Evolutionary conservation across 2,888 invertebrate species (phyloP).

Genomic region (Epirrhoe tristata): DNA sequence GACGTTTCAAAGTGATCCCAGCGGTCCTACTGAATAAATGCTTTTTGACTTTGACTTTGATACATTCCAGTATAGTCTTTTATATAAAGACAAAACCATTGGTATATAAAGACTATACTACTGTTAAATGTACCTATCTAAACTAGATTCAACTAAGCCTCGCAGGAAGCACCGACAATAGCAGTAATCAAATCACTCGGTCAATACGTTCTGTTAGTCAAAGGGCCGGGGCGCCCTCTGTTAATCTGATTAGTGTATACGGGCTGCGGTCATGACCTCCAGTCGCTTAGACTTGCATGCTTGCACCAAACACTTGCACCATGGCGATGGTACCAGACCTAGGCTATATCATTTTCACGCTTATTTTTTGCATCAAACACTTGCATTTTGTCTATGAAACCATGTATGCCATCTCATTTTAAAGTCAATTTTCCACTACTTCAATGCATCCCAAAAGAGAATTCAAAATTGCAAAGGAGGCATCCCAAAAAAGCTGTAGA

Average conservation of each 20-base stretch:
- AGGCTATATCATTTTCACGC: too few species aligned
- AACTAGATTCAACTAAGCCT: slow-evolving; percentile 6
- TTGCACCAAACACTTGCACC: slow-evolving; percentile 3
- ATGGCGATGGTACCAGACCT: background rate
- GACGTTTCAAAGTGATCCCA: too few species aligned
- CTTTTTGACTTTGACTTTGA: too few species aligned
- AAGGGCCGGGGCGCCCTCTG: slow-evolving; percentile 44
- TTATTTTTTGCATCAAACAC: background rate
- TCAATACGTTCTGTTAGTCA: slow-evolving; percentile 34
- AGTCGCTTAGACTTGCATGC: slow-evolving; percentile 9
- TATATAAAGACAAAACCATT: too few species aligned
- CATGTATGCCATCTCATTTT: too few species aligned
- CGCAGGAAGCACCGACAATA: slow-evolving; percentile 27
- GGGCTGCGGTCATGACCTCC: slow-evolving; percentile 53
- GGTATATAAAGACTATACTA: background rate
- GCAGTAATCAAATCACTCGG: slow-evolving; percentile 34
- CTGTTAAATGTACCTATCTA: background rate
- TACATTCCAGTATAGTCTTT: too few species aligned
- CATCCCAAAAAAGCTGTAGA: too few species aligned
- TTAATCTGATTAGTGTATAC: slow-evolving; percentile 53
- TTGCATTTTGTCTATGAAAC: too few species aligned
- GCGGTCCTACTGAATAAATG: too few species aligned
- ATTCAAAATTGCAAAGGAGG: too few species aligned
- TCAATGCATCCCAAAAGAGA: background rate
- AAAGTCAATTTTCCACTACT: too few species aligned